These are phyloP conservation scores for Bombus breviceps DNA, from an alignment of 1,140 invertebrate species.

Conservation along the genomic window DNA sequence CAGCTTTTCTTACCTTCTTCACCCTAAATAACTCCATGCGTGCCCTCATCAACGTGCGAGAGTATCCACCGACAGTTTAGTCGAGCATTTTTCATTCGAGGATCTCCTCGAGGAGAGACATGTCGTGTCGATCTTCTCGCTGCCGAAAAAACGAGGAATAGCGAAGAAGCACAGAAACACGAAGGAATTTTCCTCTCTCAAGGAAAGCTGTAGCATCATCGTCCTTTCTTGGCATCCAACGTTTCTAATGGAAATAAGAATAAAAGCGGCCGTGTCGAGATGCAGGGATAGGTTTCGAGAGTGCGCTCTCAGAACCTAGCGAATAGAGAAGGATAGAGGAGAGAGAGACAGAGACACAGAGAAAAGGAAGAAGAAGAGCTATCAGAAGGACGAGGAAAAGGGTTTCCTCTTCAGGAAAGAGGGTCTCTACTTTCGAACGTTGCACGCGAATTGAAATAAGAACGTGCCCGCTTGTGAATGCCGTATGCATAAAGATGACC, in stretches of 20 bases:
- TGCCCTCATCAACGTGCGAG: neutral
- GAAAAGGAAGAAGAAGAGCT: neutral
- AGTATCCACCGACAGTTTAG: neutral
- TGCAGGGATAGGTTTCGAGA: conserved; percentile 31
- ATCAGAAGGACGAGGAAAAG: neutral
- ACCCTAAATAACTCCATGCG: conserved; percentile 48
- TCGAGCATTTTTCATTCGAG: conserved; percentile 57
- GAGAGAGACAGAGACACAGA: neutral
- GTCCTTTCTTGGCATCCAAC: conserved; percentile 35
- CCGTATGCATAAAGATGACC: conserved; percentile 42
- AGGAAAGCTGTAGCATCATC: conserved; percentile 36
- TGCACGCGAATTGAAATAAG: conserved; percentile 29
- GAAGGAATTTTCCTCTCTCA: conserved; percentile 23
- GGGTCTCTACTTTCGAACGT: conserved; percentile 47
- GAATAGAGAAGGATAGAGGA: neutral
- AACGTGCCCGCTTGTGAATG: neutral
- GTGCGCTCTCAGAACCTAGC: neutral
- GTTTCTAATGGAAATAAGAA: conserved; percentile 41
- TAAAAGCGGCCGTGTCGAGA: conserved; percentile 45
- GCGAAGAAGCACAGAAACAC: neutral
- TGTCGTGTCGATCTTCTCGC: neutral
- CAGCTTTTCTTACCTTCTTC: neutral
- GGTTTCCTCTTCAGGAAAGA: conserved; percentile 2
- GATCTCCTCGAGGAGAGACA: neutral
- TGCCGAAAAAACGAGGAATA: neutral